phyloP scores from a whole-genome alignment of 2,113 vertebrate species.

The Hymenochirus boettgeri region DNA sequence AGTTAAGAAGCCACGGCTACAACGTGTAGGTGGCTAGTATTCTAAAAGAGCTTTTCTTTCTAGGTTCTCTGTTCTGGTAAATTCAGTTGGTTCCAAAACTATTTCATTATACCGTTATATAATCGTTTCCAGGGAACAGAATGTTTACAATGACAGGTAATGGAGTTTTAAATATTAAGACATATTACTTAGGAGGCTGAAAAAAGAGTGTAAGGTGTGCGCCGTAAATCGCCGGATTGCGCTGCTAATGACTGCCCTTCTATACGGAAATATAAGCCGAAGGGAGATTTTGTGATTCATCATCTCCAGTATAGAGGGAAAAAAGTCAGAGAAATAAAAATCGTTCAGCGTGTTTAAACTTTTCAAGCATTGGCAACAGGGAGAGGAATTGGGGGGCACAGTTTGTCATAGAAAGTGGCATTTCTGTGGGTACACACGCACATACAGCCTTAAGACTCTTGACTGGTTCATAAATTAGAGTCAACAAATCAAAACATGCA shows the following conservation, averaged over 20 bases:
- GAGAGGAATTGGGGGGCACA: not conserved
- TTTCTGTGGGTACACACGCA: not conserved
- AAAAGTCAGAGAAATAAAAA: too few species aligned
- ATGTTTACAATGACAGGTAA: slow-evolving; percentile 10
- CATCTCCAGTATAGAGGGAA: not conserved
- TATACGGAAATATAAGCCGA: slow-evolving; percentile 1
- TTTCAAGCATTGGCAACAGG: not conserved
- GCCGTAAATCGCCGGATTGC: slow-evolving; percentile 8
- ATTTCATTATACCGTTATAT: slow-evolving; percentile 4
- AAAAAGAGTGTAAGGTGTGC: not conserved
- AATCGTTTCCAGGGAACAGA: slow-evolving; percentile 1
- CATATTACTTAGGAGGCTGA: not conserved
- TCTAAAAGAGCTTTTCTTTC: too few species aligned
- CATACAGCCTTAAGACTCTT: too few species aligned
- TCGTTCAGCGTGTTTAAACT: too few species aligned
- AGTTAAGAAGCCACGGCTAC: too few species aligned
- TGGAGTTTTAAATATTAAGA: slow-evolving; percentile 17
- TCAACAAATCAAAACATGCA: too few species aligned
- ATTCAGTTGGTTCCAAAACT: not conserved
- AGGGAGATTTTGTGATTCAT: slow-evolving; percentile 2
- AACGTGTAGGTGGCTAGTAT: too few species aligned
- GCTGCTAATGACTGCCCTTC: slow-evolving; percentile 7
- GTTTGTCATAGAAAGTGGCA: slow-evolving; percentile 4
- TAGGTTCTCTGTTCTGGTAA: too few species aligned
- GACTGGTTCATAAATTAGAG: too few species aligned